Percentiles rank a stretch among this genome's conserved stretches.
These are phyloP conservation scores for Dryobotodes eremita DNA, from an alignment of 2,888 invertebrate species.

Conservation along the genomic window DNA sequence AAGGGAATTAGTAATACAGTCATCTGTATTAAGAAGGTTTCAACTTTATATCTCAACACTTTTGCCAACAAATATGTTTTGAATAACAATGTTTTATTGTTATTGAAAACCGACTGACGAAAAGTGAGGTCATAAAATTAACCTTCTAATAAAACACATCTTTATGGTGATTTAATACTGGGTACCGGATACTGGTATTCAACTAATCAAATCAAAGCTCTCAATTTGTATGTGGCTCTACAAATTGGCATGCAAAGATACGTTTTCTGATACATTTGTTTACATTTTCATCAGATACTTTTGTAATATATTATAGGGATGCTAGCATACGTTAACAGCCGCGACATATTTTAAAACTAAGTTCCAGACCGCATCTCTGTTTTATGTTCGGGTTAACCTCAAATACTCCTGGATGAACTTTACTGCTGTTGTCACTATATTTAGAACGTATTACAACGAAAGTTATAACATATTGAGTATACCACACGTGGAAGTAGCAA, in stretches of 20 bases:
- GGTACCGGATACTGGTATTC: too few species aligned
- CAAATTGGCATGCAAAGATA: neutral
- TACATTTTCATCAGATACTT: neutral
- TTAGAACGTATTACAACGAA: neutral
- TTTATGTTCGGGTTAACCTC: slow-evolving; percentile 33
- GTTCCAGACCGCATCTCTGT: slow-evolving; percentile 23
- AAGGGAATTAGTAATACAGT: neutral
- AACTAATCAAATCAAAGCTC: neutral
- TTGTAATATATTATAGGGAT: neutral
- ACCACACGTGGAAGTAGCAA: slow-evolving; percentile 2
- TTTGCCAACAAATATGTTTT: neutral
- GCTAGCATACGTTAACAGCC: neutral
- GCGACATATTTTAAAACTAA: slow-evolving; percentile 39
- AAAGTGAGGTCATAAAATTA: neutral
- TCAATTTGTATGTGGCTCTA: neutral
- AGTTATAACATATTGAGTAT: neutral
- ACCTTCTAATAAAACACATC: neutral
- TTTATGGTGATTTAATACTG: neutral
- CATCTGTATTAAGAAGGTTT: neutral
- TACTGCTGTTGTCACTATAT: neutral
- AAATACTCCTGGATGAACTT: slow-evolving; percentile 13
- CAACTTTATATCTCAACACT: neutral
- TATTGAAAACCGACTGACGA: neutral
- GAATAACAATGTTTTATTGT: neutral
- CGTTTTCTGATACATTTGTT: neutral